Percentiles rank a stretch among this genome's conserved stretches.
phyloP scores from a whole-genome alignment of 2,113 vertebrate genomes.

The Nyctereutes procyonoides region DNA sequence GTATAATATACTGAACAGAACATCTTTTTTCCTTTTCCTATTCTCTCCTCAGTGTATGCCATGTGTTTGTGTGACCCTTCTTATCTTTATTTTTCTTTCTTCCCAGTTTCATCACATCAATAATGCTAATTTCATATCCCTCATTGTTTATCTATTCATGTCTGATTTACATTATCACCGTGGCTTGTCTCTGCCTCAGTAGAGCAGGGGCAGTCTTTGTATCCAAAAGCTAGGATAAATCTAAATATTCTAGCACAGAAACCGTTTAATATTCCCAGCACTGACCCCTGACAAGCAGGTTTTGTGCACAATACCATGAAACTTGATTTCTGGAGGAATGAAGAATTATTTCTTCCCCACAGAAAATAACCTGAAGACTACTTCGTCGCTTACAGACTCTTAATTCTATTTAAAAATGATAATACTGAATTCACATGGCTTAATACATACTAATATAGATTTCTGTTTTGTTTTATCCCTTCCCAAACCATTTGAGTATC shows the following conservation, averaged over 20 bases:
- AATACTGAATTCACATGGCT: conserved; percentile 7
- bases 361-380: conserved; percentile 51
- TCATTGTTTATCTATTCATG: not conserved
- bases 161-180: not conserved
- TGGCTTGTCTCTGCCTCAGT: not conserved
- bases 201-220: not conserved
- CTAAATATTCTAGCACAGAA: not conserved
- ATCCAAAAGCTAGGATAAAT: not conserved
- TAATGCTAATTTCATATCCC: not conserved
- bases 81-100: conserved; percentile 4
- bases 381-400: conserved; percentile 13
- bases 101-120: not conserved
- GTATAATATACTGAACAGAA: not conserved
- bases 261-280: not conserved
- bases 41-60: not conserved
- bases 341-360: not conserved
- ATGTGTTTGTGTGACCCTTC: not conserved
- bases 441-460: not conserved
- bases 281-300: conserved; percentile 31
- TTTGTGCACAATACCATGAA: conserved; percentile 1
- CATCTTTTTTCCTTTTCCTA: not conserved
- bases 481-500: not conserved
- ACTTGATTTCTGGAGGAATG: conserved; percentile 7
- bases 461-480: not conserved
- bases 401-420: conserved; percentile 48